A percentile compares a stretch with the other conserved stretches of the same genome.
These are phyloP conservation scores for Thecophora atra DNA, from an alignment of 2,888 invertebrate species.

Conservation along the genomic window DNA sequence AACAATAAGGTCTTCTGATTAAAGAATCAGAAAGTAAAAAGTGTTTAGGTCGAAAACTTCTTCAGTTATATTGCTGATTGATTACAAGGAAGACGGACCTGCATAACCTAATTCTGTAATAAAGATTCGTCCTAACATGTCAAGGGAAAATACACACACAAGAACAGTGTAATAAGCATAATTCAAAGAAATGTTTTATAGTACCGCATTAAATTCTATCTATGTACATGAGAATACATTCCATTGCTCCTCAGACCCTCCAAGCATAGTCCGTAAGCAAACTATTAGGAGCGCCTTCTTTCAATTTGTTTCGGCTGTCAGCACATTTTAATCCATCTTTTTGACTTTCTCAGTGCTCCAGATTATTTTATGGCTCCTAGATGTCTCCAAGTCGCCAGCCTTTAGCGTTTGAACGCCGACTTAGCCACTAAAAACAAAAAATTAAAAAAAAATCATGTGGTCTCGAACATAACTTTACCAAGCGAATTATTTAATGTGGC, in stretches of 20 bases:
- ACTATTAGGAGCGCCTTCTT: not conserved
- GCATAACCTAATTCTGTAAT: too few relatives aligned
- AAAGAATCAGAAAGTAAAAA: too few relatives aligned
- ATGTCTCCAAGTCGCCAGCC: constrained; percentile 15
- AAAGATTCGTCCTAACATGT: too few relatives aligned
- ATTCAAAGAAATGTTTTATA: too few relatives aligned
- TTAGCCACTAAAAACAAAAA: not conserved
- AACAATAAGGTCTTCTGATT: too few relatives aligned
- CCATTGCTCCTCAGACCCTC: too few relatives aligned
- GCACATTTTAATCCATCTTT: not conserved
- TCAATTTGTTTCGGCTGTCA: not conserved
- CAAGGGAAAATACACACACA: not conserved
- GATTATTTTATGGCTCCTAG: constrained; percentile 27
- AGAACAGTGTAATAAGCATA: too few relatives aligned
- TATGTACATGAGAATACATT: too few relatives aligned
- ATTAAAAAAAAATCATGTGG: constrained; percentile 46
- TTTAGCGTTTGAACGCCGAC: constrained; percentile 29
- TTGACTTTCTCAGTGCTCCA: constrained; percentile 21
- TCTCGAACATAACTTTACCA: constrained; percentile 40
- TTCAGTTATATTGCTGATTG: too few relatives aligned
- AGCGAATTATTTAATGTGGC: constrained; percentile 58
- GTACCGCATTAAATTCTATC: too few relatives aligned
- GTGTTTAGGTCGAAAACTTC: too few relatives aligned
- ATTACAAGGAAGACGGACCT: too few relatives aligned
- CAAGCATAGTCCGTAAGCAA: not conserved